Base-by-base conservation (phyloP, 30 jellyfish, hydroid and myxozoan genomes). In the Nemopilema nomurai region DNA sequence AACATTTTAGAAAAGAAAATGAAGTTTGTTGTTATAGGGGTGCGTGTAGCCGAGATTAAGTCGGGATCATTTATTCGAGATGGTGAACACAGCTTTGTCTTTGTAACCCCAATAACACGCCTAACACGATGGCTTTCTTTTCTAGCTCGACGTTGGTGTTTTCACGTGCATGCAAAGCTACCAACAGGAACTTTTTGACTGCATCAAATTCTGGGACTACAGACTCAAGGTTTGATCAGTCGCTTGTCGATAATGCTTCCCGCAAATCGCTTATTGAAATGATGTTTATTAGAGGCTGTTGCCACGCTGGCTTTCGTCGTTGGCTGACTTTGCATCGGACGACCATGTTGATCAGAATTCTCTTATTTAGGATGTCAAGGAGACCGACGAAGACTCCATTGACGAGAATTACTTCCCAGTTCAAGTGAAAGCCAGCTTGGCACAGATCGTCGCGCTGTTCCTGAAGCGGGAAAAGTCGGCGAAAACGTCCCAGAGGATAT, bases 181-280 rank as follows among this genome's bases (percentile, higher is more conserved):
- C 51, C 87, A 71, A n/a, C 85, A 65, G 30, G 97, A 89, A 18
- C 78, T 78, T 30, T 33, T 89, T 68, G 97, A 89, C 52, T 81
- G 80, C 50, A 79, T 89, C 27, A 81, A 62, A 41, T 78, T 81
- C 25, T 89, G 97, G 97, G 79, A 82, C 33, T 89, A 69, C 89
- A 78, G 89, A 65, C 25, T 81, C 76, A 89, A 89, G 87, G 97
- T 89, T n/a, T n/a, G n/a, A n/a, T n/a, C n/a, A n/a, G n/a, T n/a
- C n/a, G n/a, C n/a, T n/a, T n/a, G n/a, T n/a, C n/a, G n/a, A n/a
- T n/a, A n/a, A n/a, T n/a, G n/a, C n/a, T n/a, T n/a, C n/a, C n/a
- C n/a, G n/a, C n/a, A n/a, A n/a, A n/a, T n/a, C n/a, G n/a, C n/a
- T n/a, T n/a, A n/a, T n/a, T n/a, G n/a, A n/a, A n/a, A n/a, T n/a